phyloP scores from a whole-genome alignment of 2,888 invertebrate genomes.

The Dascillus cervinus region DNA sequence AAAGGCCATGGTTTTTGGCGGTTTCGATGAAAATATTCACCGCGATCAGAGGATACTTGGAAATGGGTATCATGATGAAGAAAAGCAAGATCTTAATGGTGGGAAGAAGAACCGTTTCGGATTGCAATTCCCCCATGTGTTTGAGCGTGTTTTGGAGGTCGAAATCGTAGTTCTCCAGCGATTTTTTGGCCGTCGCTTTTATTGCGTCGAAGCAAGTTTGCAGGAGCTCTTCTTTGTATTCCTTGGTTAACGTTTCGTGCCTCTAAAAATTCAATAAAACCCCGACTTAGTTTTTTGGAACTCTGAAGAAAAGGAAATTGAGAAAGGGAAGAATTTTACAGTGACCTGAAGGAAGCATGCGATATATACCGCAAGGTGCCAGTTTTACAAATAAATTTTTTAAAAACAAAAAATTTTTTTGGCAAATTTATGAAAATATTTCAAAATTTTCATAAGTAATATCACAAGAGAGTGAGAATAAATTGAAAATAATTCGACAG shows the following conservation, averaged over 20 bases:
- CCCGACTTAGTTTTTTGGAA: no score
- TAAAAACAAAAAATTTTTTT: no score
- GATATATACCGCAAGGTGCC: no score
- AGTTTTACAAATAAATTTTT: no score
- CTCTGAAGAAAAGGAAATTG: no score
- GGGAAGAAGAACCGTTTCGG: slow-evolving; percentile 42
- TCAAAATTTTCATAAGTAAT: no score
- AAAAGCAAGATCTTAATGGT: slow-evolving; percentile 50
- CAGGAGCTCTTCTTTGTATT: slow-evolving; percentile 40
- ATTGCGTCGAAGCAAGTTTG: slow-evolving; percentile 40
- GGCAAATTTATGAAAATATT: no score
- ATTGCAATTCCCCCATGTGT: slow-evolving; percentile 43
- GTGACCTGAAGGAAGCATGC: no score
- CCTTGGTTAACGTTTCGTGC: slow-evolving; percentile 27
- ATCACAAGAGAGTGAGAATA: no score
- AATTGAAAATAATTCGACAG: no score
- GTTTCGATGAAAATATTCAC: slow-evolving; percentile 50
- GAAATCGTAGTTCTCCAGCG: slow-evolving; percentile 47
- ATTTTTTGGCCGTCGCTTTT: slow-evolving; percentile 44
- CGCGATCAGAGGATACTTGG: slow-evolving; percentile 50
- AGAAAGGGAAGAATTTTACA: no score
- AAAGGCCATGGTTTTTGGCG: slow-evolving; percentile 47
- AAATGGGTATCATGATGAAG: slow-evolving; percentile 57
- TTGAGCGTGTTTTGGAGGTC: slow-evolving; percentile 50
- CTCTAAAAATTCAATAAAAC: slow-evolving; percentile 28